Evolutionary conservation across 2,888 invertebrate genomes (phyloP).

Genomic region (Eristalis intricaria): DNA sequence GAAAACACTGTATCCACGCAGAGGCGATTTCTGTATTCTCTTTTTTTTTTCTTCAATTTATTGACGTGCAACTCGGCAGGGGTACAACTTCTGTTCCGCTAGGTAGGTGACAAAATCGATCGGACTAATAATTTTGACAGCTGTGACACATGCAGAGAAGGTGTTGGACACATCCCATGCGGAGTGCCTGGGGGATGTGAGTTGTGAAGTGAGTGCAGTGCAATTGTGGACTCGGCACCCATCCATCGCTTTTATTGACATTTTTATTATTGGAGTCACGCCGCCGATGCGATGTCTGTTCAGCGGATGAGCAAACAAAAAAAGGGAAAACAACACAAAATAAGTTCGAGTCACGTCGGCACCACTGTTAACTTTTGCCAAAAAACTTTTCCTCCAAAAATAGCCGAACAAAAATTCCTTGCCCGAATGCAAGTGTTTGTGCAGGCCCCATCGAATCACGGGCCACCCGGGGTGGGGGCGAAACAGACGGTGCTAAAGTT

Average conservation of each 20-base stretch:
- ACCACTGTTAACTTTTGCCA: slow-evolving; percentile 21
- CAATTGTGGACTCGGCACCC: slow-evolving; percentile 3
- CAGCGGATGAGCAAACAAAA: not conserved
- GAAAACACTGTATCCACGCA: not conserved
- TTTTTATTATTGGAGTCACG: slow-evolving; percentile 31
- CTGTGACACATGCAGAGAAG: not conserved
- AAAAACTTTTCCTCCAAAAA: slow-evolving; percentile 20
- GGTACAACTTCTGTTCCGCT: not conserved
- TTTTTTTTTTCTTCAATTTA: not conserved
- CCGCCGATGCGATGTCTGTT: not conserved
- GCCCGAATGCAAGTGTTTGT: not conserved
- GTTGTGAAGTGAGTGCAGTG: not conserved
- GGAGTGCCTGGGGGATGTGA: not conserved
- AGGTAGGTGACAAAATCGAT: not conserved
- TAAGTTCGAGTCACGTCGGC: slow-evolving; percentile 25
- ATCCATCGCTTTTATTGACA: slow-evolving; percentile 11
- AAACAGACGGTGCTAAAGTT: not conserved
- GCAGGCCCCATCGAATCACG: not conserved
- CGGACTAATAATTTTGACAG: not conserved
- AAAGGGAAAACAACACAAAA: not conserved
- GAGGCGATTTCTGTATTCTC: not conserved
- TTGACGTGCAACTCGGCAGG: not conserved
- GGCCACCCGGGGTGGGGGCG: not conserved
- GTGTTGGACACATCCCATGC: not conserved
- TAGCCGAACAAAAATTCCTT: not conserved